Conservation (phyloP, 2,113 vertebrate species). For the Cyanoderma ruficeps region DNA sequence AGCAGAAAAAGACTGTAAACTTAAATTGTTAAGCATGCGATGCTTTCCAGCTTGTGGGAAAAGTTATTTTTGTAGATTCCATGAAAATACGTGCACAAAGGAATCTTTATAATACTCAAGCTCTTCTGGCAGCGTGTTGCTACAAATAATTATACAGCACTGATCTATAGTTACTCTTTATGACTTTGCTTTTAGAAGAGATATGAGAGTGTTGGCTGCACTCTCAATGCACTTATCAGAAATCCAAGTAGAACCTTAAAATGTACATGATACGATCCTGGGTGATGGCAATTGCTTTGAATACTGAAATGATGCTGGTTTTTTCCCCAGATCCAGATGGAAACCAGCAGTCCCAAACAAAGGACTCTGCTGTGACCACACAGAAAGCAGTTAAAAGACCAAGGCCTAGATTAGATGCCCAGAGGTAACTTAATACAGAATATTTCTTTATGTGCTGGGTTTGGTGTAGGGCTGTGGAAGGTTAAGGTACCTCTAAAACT, state of each 20-base stretch:
- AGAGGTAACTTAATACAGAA: constrained; percentile 72
- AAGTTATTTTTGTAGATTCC: neutral
- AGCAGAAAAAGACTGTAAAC: neutral
- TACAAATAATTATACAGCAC: neutral
- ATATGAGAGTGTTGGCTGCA: neutral
- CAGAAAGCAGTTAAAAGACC: constrained; percentile 82
- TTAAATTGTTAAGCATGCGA: rapidly evolving
- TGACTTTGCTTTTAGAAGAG: neutral
- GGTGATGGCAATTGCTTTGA: neutral
- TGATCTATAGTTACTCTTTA: neutral
- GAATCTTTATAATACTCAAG: neutral
- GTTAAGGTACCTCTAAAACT: neutral
- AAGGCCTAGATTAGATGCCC: constrained; percentile 88
- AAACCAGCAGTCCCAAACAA: constrained; percentile 72
- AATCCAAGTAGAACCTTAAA: neutral
- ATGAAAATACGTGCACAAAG: neutral
- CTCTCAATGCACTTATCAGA: neutral
- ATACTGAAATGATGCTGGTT: neutral
- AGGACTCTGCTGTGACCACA: constrained; percentile 76
- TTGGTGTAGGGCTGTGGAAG: neutral
- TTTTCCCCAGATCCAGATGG: constrained; percentile 62
- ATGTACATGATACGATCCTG: neutral
- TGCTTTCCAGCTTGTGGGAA: neutral
- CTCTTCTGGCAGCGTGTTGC: neutral
- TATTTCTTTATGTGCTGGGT: neutral